Conservation (phyloP, 2,113 vertebrate species). For the Thinocorus orbignyianus region DNA sequence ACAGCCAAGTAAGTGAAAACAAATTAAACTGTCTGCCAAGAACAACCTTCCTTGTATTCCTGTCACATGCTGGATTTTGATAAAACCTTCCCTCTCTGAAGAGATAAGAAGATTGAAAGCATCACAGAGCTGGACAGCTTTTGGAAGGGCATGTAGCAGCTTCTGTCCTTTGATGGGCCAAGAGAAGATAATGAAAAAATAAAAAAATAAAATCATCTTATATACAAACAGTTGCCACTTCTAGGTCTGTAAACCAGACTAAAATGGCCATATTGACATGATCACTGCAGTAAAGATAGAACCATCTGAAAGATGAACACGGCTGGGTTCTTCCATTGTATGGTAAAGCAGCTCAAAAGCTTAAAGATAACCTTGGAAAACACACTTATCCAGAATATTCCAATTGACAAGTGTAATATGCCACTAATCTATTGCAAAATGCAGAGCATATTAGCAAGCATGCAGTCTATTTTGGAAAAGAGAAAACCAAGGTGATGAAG, state of each 20-base stretch:
- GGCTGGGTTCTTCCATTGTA: neutral
- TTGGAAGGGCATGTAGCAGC: neutral
- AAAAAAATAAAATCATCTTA: neutral
- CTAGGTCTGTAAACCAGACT: neutral
- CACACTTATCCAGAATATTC: neutral
- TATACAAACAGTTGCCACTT: neutral
- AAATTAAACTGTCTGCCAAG: neutral
- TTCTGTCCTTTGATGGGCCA: neutral
- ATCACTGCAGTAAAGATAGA: neutral
- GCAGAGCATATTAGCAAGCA: neutral
- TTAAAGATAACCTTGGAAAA: neutral
- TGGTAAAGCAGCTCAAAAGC: neutral
- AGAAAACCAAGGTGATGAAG: neutral
- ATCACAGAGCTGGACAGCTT: neutral
- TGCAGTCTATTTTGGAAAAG: neutral
- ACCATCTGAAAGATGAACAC: neutral
- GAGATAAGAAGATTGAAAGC: neutral
- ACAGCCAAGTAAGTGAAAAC: neutral
- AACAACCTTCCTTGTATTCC: neutral
- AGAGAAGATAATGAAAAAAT: neutral
- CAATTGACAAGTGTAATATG: neutral
- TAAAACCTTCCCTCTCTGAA: neutral
- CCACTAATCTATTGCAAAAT: neutral
- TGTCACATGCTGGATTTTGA: neutral
- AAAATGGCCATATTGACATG: neutral